These are phyloP conservation scores for Urocynchramus pylzowi DNA, from an alignment of 2,113 vertebrate species.

Conservation along the genomic window DNA sequence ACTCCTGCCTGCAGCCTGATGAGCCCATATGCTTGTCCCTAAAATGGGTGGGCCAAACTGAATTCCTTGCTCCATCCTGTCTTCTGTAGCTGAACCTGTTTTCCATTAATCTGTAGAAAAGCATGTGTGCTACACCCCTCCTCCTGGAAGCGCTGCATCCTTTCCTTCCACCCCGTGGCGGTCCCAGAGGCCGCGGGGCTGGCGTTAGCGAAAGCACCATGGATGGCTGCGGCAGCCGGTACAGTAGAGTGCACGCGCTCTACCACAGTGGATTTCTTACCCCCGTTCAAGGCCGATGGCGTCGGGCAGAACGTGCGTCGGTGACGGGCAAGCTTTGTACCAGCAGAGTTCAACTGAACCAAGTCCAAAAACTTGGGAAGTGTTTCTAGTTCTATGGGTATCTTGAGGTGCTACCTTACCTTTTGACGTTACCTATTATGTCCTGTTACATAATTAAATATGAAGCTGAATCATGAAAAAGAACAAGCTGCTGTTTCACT, in stretches of 20 bases:
- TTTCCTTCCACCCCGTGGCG: accelerated
- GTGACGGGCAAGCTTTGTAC: accelerated
- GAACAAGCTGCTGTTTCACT: background rate
- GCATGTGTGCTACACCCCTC: accelerated
- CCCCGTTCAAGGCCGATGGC: background rate
- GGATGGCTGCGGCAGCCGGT: background rate
- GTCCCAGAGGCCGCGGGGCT: accelerated
- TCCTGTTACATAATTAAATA: background rate
- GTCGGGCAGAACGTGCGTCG: accelerated
- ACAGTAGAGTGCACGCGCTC: background rate
- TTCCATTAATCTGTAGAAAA: background rate
- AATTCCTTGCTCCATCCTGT: background rate
- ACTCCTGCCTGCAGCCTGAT: background rate
- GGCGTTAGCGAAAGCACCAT: background rate
- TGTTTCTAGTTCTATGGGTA: background rate
- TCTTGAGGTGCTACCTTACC: background rate
- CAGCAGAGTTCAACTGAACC: background rate
- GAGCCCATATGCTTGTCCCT: background rate
- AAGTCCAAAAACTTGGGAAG: background rate
- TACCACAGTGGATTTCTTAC: background rate
- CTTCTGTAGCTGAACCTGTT: background rate
- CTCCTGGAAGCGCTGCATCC: accelerated
- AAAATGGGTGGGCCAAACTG: background rate
- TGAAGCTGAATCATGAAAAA: background rate
- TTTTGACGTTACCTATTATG: background rate